Evolutionary conservation across 2,888 invertebrate species (phyloP), one percentile per base, ranked within the genome.

Genomic region (Chaetogeoica ovagalla): DNA sequence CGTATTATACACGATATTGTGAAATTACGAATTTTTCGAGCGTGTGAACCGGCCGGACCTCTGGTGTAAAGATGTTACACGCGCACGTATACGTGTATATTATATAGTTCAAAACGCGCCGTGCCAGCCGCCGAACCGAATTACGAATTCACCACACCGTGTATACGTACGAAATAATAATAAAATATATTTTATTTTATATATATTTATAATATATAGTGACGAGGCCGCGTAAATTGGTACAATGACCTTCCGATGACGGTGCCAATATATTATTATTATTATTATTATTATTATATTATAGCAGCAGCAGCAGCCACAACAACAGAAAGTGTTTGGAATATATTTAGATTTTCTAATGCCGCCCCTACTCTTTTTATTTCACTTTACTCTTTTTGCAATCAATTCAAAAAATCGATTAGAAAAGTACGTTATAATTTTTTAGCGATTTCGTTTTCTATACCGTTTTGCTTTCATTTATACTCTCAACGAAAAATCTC

Each of bases 241-340:
- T 77, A 62, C 68, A 77, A 77, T 69, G 76, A 69, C 68, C 76
- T 77, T 77, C 75, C 75, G 75, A 66, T 43, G 71, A 59, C 37
- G 59, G 55, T 30, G 68, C 52, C 52, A 21, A 21, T 9, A 7
- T 7, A 43, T 9, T n/a, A n/a, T n/a, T n/a, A n/a, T n/a, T n/a
- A n/a, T n/a, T n/a, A n/a, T n/a, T n/a, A n/a, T n/a, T n/a, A n/a
- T n/a, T n/a, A 43, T 7, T 9, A 43, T 30, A 30, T 30, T 5
- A 7, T 7, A 43, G 43, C 43, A 43, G 43, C 43, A 43, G 30
- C 30, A 30, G 30, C 30, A 30, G 30, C 30, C 1, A 5, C 60
- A 23, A 11, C 68, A 73, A 52, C 52, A 52, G 73, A 63, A 73
- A 73, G 65, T 75, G 66, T 66, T 75, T 19, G 57, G 57, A 75